phyloP scores from a whole-genome alignment of 2,888 invertebrate species.

The Epinotia demarniana region DNA sequence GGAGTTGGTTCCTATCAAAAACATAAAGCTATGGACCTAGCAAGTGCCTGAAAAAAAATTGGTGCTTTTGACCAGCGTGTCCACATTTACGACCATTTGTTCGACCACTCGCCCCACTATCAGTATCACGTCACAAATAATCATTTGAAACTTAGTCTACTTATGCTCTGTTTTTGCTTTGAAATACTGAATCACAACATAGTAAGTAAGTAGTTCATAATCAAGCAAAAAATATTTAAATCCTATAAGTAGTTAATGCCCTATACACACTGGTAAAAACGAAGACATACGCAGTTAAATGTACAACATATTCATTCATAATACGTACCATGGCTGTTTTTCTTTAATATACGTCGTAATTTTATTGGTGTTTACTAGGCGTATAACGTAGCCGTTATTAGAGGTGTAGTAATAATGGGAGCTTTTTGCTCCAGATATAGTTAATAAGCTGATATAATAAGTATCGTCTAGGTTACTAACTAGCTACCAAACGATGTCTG shows the following conservation, averaged over 20 bases:
- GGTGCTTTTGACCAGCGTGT: no score
- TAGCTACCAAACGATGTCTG: not conserved
- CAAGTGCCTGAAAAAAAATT: no score
- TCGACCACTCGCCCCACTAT: no score
- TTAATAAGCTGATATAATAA: constrained; percentile 46
- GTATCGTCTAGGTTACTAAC: constrained; percentile 20
- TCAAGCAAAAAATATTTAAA: constrained; percentile 28
- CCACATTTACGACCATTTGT: no score
- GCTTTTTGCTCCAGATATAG: constrained; percentile 56
- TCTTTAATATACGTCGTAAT: constrained; percentile 25
- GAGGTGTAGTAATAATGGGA: constrained; percentile 51
- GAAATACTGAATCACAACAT: constrained; percentile 7
- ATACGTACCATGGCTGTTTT: not conserved
- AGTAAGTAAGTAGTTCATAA: not conserved
- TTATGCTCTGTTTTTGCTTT: not conserved
- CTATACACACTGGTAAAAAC: constrained; percentile 23
- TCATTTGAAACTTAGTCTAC: not conserved
- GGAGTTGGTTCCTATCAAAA: no score
- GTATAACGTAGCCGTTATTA: constrained; percentile 46
- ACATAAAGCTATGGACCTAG: no score
- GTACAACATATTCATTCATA: constrained; percentile 16
- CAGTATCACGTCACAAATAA: not conserved
- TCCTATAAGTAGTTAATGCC: constrained; percentile 24
- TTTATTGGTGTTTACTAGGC: constrained; percentile 40
- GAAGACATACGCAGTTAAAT: constrained; percentile 10